Conservation (phyloP, 2,113 vertebrate genomes). For the Nesospiza acunhae region DNA sequence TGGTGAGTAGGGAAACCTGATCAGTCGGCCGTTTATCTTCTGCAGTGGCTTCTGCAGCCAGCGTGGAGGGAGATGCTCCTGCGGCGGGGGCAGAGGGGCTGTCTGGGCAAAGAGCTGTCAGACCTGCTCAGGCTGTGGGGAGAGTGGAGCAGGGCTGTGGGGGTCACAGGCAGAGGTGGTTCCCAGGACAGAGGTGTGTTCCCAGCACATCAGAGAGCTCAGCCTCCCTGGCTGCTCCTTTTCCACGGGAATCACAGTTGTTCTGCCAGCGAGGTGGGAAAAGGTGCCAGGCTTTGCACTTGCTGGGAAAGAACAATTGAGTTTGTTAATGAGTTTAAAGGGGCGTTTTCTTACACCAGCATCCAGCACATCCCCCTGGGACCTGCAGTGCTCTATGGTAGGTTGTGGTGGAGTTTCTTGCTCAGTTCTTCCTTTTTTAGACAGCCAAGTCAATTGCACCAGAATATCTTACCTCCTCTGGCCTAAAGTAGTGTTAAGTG, state of each 20-base stretch:
- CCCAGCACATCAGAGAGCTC: background rate
- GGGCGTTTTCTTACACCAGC: background rate
- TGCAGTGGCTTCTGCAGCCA: background rate
- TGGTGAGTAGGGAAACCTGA: slow-evolving; percentile 57
- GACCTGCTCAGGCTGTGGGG: background rate
- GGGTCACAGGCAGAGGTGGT: background rate
- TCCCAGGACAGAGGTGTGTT: background rate
- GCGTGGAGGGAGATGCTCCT: background rate
- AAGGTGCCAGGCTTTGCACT: background rate
- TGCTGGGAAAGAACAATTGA: background rate
- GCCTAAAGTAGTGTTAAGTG: slow-evolving; percentile 27
- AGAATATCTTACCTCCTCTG: slow-evolving; percentile 19
- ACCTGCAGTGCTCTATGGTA: background rate
- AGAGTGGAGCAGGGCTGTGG: background rate
- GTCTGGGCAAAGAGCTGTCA: background rate
- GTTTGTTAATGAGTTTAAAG: background rate
- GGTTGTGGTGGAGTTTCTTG: background rate
- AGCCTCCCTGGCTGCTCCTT: background rate
- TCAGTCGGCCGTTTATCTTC: slow-evolving; percentile 14
- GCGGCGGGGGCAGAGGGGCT: background rate
- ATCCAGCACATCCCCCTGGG: background rate
- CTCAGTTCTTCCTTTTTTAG: background rate
- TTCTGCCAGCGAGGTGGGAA: background rate
- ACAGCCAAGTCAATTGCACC: background rate
- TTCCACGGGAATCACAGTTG: accelerated